Evolutionary conservation across 2,888 invertebrate genomes (phyloP).

Genomic region (Hyposoter didymator): DNA sequence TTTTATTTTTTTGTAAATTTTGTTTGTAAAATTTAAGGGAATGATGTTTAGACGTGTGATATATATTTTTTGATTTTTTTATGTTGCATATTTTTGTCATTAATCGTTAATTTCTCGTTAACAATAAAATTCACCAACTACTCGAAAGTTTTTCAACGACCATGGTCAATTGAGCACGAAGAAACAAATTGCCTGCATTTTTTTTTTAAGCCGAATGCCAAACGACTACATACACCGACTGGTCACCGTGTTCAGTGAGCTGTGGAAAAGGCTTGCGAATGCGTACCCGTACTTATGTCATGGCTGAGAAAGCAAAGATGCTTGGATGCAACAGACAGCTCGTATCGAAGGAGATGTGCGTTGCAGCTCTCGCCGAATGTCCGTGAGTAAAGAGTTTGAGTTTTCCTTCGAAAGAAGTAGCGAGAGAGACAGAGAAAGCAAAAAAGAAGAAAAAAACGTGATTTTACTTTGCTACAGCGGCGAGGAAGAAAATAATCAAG

Average conservation of each 20-base stretch:
- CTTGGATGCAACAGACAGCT: slow-evolving; percentile 88
- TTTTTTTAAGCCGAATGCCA: slow-evolving; percentile 84
- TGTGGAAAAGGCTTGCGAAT: slow-evolving; percentile 88
- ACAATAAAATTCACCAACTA: too few species aligned
- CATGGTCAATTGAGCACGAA: background rate
- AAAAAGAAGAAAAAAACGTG: background rate
- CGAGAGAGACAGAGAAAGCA: too few species aligned
- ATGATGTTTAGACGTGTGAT: too few species aligned
- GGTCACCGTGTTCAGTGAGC: slow-evolving; percentile 88
- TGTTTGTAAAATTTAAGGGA: too few species aligned
- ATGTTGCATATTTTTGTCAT: too few species aligned
- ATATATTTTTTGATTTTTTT: too few species aligned
- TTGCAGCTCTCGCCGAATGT: slow-evolving; percentile 90
- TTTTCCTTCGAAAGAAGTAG: background rate
- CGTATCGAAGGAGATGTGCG: slow-evolving; percentile 96
- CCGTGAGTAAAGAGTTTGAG: slow-evolving; percentile 85
- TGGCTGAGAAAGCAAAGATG: slow-evolving; percentile 90
- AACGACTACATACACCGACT: slow-evolving; percentile 86
- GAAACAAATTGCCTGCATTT: slow-evolving; percentile 16
- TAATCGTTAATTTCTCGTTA: too few species aligned
- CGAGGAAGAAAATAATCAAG: slow-evolving; percentile 81
- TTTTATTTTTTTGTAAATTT: too few species aligned
- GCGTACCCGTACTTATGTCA: slow-evolving; percentile 86
- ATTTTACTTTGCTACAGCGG: slow-evolving; percentile 62
- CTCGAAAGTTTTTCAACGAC: background rate